A percentile compares a stretch with the other conserved stretches of the same genome.
Evolutionary conservation across 2,888 invertebrate genomes (phyloP).

Genomic region (Melanostoma mellinum): DNA sequence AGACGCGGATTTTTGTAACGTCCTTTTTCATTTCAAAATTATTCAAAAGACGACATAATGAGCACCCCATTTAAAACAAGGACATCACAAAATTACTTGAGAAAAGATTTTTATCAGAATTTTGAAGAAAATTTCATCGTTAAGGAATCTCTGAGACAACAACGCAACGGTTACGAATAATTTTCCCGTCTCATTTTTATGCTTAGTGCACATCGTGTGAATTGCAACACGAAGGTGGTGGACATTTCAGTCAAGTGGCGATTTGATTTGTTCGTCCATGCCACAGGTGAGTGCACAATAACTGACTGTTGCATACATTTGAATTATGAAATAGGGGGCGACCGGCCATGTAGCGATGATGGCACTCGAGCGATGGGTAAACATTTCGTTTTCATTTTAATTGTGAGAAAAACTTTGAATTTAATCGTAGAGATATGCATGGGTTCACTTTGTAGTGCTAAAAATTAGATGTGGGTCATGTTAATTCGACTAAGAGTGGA

Average conservation of each 20-base stretch:
- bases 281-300: constrained; percentile 69
- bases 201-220: constrained; percentile 69
- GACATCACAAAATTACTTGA: constrained; percentile 35
- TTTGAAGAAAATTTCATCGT: constrained; percentile 25
- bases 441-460: constrained; percentile 54
- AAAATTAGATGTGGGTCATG: constrained; percentile 63
- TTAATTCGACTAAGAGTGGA: not conserved
- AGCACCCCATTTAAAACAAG: constrained; percentile 25
- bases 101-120: constrained; percentile 48
- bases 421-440: constrained; percentile 56
- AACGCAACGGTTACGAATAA: constrained; percentile 43
- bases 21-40: constrained; percentile 45
- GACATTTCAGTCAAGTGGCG: constrained; percentile 50
- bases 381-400: constrained; percentile 48
- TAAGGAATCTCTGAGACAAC: constrained; percentile 2
- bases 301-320: constrained; percentile 59
- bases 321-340: constrained; percentile 36
- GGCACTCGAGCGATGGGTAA: constrained; percentile 40
- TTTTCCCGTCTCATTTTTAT: constrained; percentile 34
- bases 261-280: constrained; percentile 67
- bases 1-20: constrained; percentile 63
- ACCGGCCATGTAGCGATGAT: constrained; percentile 17
- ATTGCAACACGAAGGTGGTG: constrained; percentile 32
- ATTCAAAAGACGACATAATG: not conserved
- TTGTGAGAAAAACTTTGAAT: constrained; percentile 61